Base-by-base conservation (phyloP, 2,888 invertebrate genomes). In the Drosophila neonasuta region DNA sequence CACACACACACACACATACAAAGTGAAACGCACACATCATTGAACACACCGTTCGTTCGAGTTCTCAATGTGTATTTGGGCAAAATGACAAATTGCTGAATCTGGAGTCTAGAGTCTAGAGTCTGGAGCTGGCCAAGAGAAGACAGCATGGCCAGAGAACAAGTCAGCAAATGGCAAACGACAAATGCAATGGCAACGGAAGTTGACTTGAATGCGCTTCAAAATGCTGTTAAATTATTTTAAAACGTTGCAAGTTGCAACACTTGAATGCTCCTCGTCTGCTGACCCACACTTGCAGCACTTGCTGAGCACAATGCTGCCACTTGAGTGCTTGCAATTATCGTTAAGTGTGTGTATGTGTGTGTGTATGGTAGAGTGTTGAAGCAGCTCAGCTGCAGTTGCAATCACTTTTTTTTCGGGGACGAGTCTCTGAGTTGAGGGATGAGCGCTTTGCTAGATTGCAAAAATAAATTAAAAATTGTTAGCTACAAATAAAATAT, bases 181-280 rank as follows among this genome's bases (percentile, higher is more conserved):
- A 46, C 64, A 59, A 13, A 34, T 36, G 48, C 34, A 68, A 51
- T 39, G 20, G 80, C 65, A 81, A 72, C 84, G 83, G 87, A 83
- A 83, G 87, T 86, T 76, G 76, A 73, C 83, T 87, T 86, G 76
- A 83, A 83, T 83, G 83, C 87, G 84, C 74, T 84, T 83, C 87
- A 76, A 84, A 81, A 86, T 80, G 87, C 87, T 87, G 84, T 84
- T 87, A 86, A 84, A 84, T 84, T 84, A 84, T 84, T 84, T 84
- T 86, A 86, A 84, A 84, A 87, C 67, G 83, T 78, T 86, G 71
- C 80, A 74, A 66, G 67, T 75, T 65, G 64, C 64, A 66, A 34
- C 24, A 39, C 46, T 39, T 13, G 20, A 41, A 48, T 46, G 42
- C 50, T 50, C 32, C 17, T 24, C 24, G 7, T 10, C 46, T 48